Evolutionary conservation across 1,140 invertebrate genomes (phyloP).

Genomic region (Diorhabda carinulata): DNA sequence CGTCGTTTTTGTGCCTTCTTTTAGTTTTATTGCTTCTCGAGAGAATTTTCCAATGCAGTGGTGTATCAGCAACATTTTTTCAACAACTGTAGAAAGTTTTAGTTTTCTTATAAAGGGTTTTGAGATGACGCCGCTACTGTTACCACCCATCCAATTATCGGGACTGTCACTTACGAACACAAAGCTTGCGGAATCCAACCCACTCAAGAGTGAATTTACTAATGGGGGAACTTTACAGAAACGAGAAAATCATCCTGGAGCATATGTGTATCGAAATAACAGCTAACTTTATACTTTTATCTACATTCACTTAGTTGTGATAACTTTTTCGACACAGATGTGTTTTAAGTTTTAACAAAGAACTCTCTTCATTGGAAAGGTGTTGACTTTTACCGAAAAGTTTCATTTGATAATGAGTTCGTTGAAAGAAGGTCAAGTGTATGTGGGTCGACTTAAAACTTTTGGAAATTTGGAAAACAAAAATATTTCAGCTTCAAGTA

Average conservation of each 20-base stretch:
- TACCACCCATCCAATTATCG: slow-evolving; percentile 19
- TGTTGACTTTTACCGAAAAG: background rate
- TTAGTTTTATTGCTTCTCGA: slow-evolving; percentile 6
- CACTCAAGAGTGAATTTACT: slow-evolving; percentile 20
- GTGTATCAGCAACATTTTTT: background rate
- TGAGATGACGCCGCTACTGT: slow-evolving; percentile 4
- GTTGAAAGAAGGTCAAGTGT: too few species aligned
- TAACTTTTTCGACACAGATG: background rate
- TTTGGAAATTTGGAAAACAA: too few species aligned
- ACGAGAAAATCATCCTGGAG: slow-evolving; percentile 11
- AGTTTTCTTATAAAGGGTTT: background rate
- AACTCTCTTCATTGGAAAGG: background rate
- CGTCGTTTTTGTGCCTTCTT: slow-evolving; percentile 1
- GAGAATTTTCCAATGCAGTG: background rate
- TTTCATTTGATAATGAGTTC: too few species aligned
- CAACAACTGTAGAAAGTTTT: too few species aligned
- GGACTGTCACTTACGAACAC: slow-evolving; percentile 21
- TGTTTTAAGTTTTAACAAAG: background rate
- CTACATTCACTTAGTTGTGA: background rate
- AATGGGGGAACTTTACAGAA: slow-evolving; percentile 17
- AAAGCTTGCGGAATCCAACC: slow-evolving; percentile 19
- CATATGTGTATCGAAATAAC: slow-evolving; percentile 8
- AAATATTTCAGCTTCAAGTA: too few species aligned
- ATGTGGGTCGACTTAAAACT: too few species aligned
- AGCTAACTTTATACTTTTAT: slow-evolving; percentile 13